Evolutionary conservation across 2,113 vertebrate species (phyloP), one percentile per base, ranked within the genome.

Genomic region (Thamnaconus septentrionalis): DNA sequence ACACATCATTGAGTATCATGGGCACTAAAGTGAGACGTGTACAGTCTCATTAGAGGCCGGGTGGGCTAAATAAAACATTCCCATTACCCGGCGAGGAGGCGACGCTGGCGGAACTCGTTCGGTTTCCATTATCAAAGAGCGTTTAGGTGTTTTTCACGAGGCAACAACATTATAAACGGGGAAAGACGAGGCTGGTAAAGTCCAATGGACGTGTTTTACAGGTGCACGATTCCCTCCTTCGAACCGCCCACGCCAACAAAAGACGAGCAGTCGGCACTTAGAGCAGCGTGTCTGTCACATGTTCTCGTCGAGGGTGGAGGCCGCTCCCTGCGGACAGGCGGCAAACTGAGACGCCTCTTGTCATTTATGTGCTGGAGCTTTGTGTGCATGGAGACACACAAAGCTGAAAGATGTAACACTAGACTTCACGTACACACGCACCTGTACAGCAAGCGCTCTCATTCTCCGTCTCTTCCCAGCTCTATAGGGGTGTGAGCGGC

Each of bases 391-490:
- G 46, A 66, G 42, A 73, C 7, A 79, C 77, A 86, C 85, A 82
- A 69, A 31, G 18, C 18, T 31, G 18, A 69, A 76, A 57, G 61
- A 72, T 81, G 78, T 82, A 85, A 86, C 68, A 71, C 68, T 71
- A 82, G 73, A 69, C 55, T 45, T n/a, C 56, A 64, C 79, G 82
- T 69, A 76, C 73, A 84, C 71, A 76, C 73, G 78, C 70, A 84
- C 80, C 75, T 80, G 82, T 80, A 79, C 61, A 52, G 10, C 69
- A 44, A 76, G 76, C 56, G 64, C 69, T 3, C 61, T 61, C 72
- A 69, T 82, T 77, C 59, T 50, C 10, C 66, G 66, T 68, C 71
- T 76, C 72, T 69, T 64, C 64, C 49, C 55, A 55, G 44, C 18
- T 31, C 18, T 31, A 66, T 62, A 76, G 52, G 46, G 41, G 9